phyloP scores from a whole-genome alignment of 2,113 vertebrate genomes.

The Felis catus region F.catus_Fca126_mat1.0 CM031415.1:16750001-16750500 shows the following conservation, averaged over 20 bases:
- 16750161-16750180: neutral
- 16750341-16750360: too few relatives aligned
- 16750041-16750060: neutral
- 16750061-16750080: neutral
- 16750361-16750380: too few relatives aligned
- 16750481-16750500: neutral
- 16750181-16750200: neutral
- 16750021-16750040: neutral
- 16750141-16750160: neutral
- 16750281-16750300: too few relatives aligned
- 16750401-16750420: too few relatives aligned
- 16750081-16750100: neutral
- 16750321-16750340: too few relatives aligned
- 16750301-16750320: too few relatives aligned
- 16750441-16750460: too few relatives aligned
- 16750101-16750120: neutral
- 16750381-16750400: too few relatives aligned
- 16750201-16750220: neutral
- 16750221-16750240: neutral
- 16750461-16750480: neutral
- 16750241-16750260: too few relatives aligned
- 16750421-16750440: too few relatives aligned
- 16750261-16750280: too few relatives aligned
- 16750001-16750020: neutral
- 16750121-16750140: neutral